A percentile compares a stretch with the other conserved stretches of the same genome.
Evolutionary conservation across 1,140 invertebrate genomes (phyloP).

Genomic region (Drosophila pruinosa): DNA sequence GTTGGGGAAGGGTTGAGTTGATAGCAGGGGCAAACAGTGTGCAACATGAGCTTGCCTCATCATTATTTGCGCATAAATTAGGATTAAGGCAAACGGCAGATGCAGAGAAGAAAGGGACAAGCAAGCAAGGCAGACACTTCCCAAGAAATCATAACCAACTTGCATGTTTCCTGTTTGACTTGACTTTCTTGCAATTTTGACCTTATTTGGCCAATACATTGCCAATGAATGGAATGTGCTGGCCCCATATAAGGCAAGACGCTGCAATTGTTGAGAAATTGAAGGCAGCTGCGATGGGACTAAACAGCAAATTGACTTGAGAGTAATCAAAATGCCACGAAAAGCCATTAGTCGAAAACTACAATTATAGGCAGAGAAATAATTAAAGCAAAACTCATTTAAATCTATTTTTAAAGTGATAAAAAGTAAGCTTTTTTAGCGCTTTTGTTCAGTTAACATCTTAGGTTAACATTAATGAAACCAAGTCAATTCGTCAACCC

Average conservation of each 20-base stretch:
- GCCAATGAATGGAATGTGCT: conserved; percentile 43
- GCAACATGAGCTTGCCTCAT: conserved; percentile 55
- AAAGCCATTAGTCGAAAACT: conserved; percentile 12
- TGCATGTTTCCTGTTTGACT: neutral
- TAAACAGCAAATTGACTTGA: conserved; percentile 4
- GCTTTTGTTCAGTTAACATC: no score
- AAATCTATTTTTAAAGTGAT: neutral
- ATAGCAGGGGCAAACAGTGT: neutral
- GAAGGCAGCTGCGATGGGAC: conserved; percentile 5
- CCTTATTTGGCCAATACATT: conserved; percentile 74
- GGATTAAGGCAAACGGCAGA: conserved; percentile 56
- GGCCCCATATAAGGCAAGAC: conserved; percentile 45
- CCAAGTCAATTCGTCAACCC: no score
- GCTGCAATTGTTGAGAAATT: conserved; percentile 44
- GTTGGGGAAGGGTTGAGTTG: neutral
- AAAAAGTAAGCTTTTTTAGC: neutral
- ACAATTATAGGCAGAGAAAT: neutral
- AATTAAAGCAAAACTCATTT: neutral
- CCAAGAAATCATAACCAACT: conserved; percentile 61
- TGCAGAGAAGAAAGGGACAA: neutral
- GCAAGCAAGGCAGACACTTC: conserved; percentile 42
- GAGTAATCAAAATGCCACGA: neutral
- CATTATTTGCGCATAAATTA: conserved; percentile 81
- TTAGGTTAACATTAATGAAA: no score
- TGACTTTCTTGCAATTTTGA: conserved; percentile 60